Base-by-base conservation (phyloP, 2,113 vertebrate species). In the Vanacampus margaritifer region DNA sequence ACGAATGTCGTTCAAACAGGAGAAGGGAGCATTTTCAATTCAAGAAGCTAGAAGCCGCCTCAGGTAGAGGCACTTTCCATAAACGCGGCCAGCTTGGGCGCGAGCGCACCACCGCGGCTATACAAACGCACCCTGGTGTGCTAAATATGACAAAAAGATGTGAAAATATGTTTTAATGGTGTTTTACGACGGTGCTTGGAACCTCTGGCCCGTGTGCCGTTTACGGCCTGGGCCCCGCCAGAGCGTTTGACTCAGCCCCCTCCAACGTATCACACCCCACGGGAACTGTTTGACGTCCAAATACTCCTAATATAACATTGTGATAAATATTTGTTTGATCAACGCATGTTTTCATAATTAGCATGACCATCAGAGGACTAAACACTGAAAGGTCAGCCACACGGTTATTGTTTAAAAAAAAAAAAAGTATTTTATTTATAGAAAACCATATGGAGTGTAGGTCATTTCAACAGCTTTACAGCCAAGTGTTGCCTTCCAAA, bases 1-100 rank as follows among this genome's bases (percentile, higher is more conserved):
- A n/a, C 93, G 92, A 93, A 95, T 96, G 95, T 93, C 94, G 96
- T 97, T 97, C 94, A 94, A 95, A 98, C 95, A 90, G 92, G 94
- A 94, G 94, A 94, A 91, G 93, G 93, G 3, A 95, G 88, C 92
- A 98, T 98, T 99, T 97, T 94, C 94, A 98, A 97, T 93, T 96
- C 94, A 98, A 96, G 93, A 93, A 92, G 68, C 64, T 83, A 89
- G 90, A 79, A 84, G 89, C 84, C 79, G 82, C 89, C 92, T 91
- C 79, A 48, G 89, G 86, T 84, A 84, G 71, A 86, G 86, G 85
- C 89, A 90, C 88, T 84, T 80, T 85, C 89, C 88, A 91, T 84
- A 92, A 90, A 93, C 89, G 92, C 5, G 16, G 37, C 24, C 26
- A 35, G 14, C 28, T 9, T 46, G 45, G 26, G 45, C 7, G 85